Percentiles rank a stretch among this genome's conserved stretches.
Evolutionary conservation across 2,113 vertebrate genomes (phyloP).

Genomic region (Labrus mixtus): DNA sequence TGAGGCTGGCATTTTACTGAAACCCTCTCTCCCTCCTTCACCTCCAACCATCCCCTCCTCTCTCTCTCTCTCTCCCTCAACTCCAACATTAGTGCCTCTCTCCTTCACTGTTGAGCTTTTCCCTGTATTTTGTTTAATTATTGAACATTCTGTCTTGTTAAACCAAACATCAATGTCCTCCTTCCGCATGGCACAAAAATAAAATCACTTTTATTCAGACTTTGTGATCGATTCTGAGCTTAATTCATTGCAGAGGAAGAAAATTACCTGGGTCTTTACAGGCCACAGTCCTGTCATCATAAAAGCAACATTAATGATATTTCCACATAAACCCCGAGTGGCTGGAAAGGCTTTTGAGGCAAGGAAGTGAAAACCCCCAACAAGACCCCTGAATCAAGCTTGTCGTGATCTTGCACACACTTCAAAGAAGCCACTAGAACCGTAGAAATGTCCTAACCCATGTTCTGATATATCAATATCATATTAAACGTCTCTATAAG

Average conservation of each 20-base stretch:
- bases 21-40: slow-evolving; percentile 43
- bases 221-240: not conserved
- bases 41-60: slow-evolving; percentile 35
- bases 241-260: too few relatives aligned
- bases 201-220: not conserved
- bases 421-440: slow-evolving; percentile 12
- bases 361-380: not conserved
- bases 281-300: slow-evolving; percentile 1
- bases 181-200: not conserved
- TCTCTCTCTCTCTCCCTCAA: slow-evolving; percentile 21
- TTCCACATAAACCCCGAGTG: not conserved
- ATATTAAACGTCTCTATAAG: slow-evolving; percentile 60
- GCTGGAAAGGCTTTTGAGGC: not conserved
- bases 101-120: slow-evolving; percentile 2
- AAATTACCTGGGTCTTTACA: not conserved
- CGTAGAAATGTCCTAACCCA: not conserved
- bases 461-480: slow-evolving; percentile 28
- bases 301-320: not conserved
- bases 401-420: not conserved
- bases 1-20: slow-evolving; percentile 61
- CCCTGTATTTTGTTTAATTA: not conserved
- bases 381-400: not conserved
- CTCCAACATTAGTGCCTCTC: slow-evolving; percentile 29
- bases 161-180: not conserved
- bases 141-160: not conserved